phyloP scores from a whole-genome alignment of 1,140 invertebrate species.

The Penaeus vannamei region DNA sequence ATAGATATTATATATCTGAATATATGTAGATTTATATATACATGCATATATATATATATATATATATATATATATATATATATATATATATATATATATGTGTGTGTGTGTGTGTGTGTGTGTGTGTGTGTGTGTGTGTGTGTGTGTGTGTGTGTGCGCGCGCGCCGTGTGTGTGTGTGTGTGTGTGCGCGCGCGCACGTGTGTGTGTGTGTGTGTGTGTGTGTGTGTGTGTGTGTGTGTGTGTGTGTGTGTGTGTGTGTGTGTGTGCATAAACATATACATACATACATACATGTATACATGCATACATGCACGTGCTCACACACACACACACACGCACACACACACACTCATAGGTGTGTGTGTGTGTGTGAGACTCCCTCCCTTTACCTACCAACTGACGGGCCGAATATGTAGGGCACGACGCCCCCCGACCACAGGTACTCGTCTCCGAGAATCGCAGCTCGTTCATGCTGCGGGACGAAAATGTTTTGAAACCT shows the following conservation, averaged over 20 bases:
- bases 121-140: too few relatives aligned
- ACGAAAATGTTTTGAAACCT: background rate
- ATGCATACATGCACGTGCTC: too few relatives aligned
- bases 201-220: background rate
- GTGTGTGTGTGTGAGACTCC: too few relatives aligned
- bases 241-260: background rate
- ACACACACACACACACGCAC: too few relatives aligned
- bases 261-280: background rate
- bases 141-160: too few relatives aligned
- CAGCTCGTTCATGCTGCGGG: conserved; percentile 3
- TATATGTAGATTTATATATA: too few relatives aligned
- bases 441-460: conserved; percentile 42
- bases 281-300: background rate
- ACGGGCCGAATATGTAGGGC: conserved; percentile 20
- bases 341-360: too few relatives aligned
- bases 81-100: too few relatives aligned
- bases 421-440: conserved; percentile 37
- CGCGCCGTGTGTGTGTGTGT: background rate
- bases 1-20: too few relatives aligned
- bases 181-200: background rate
- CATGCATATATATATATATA: too few relatives aligned
- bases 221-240: background rate
- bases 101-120: too few relatives aligned
- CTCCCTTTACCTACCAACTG: conserved; percentile 6
- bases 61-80: too few relatives aligned